Base-by-base conservation (phyloP, 2,797 vertebrate species). In the Myotis myotis region DNA sequence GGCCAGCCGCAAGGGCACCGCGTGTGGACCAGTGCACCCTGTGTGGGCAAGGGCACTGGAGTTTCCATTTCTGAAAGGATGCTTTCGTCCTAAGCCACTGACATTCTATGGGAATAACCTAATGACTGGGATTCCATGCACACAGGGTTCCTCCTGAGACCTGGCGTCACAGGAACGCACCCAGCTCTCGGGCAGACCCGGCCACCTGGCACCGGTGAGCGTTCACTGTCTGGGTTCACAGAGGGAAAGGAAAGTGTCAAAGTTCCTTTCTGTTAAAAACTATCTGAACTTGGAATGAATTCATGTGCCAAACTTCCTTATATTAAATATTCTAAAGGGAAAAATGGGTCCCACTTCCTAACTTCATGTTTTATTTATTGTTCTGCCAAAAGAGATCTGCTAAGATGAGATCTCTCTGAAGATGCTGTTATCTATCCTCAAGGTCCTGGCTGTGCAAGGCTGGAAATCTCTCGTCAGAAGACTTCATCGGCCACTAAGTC, bases 401-500 rank as follows among this genome's bases (percentile, higher is more conserved):
- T 87, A 70, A 13, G 74, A 71, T 60, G 78, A 94, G 70, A 25
- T n/a, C 83, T 66, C 74, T 91, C 89, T 41, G 70, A 82, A 94
- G 93, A 91, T 81, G 87, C 74, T 95, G 64, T 84, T 36, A 75
- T 83, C 84, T 86, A 60, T 70, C 47, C 64, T 95, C 84, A 60
- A 72, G 92, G 93, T 94, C 90, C 92, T 96, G 92, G 92, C 89
- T 94, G 71, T 47, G 49, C 79, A 74, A 93, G 82, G 79, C 89
- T 70, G 81, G 83, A 86, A 89, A 87, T 33, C 76, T 79, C 85
- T 82, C 85, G 38, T 87, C 93, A 93, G 93, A 88, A 91, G 91
- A 95, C 57, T n/a, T 68, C 16, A 62, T 41, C 62, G 53, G 49
- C 75, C 60, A 83, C 84, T 80, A 76, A 87, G 88, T n/a, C 66